Evolutionary conservation across 2,797 vertebrate genomes (phyloP).

Genomic region (Takifugu rubripes): DNA sequence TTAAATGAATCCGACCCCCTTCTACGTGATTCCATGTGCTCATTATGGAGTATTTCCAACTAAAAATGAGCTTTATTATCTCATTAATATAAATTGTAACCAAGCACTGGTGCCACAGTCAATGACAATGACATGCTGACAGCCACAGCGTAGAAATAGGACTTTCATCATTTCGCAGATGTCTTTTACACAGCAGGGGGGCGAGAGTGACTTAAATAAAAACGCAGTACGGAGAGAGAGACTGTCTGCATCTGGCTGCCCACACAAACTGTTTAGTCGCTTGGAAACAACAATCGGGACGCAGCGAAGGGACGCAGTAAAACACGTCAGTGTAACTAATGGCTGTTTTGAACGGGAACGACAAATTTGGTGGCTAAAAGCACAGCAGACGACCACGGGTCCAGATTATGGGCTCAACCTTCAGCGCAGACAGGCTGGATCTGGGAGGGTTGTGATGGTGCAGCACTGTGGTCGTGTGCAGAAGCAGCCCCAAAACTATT

Average conservation of each 20-base stretch:
- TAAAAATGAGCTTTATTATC: neutral
- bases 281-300: neutral
- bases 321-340: neutral
- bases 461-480: neutral
- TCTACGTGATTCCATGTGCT: too few relatives aligned
- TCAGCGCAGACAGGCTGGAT: too few relatives aligned
- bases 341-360: too few relatives aligned
- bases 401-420: too few relatives aligned
- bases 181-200: neutral
- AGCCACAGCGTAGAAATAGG: neutral
- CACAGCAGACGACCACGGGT: too few relatives aligned
- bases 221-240: neutral
- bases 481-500: conserved; percentile 3
- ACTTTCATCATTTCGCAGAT: conserved; percentile 1
- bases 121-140: neutral
- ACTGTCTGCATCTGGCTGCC: conserved; percentile 5
- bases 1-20: too few relatives aligned
- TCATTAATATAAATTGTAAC: neutral
- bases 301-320: neutral
- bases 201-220: conserved; percentile 3
- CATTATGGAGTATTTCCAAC: neutral
- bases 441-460: too few relatives aligned
- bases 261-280: neutral
- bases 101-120: neutral
- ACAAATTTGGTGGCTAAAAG: too few relatives aligned